A percentile compares a stretch with the other conserved stretches of the same genome.
Evolutionary conservation across 2,797 vertebrate genomes (phyloP).

Genomic region (Takifugu rubripes): DNA sequence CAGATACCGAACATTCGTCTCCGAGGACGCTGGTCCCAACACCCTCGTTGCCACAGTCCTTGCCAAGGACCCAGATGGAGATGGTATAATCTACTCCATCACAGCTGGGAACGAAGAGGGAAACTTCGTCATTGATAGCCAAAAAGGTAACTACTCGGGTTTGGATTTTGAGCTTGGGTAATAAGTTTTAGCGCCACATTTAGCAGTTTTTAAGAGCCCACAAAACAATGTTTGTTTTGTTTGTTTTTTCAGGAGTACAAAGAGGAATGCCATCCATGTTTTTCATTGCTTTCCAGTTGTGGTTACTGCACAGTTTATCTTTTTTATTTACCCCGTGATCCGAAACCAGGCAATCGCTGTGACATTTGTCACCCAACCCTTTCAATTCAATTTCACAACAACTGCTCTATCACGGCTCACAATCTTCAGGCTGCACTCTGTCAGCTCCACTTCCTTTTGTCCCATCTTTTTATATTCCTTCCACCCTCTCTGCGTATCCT

Average conservation of each 20-base stretch:
- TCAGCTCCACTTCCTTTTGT: slow-evolving; percentile 56
- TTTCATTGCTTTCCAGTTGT: slow-evolving; percentile 36
- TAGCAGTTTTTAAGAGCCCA: too few relatives aligned
- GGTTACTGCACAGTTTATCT: slow-evolving; percentile 63
- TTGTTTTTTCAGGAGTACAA: slow-evolving; percentile 13
- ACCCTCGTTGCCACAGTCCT: slow-evolving; percentile 85
- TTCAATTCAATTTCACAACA: slow-evolving; percentile 79
- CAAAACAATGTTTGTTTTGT: slow-evolving; percentile 10
- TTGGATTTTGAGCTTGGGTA: slow-evolving; percentile 11
- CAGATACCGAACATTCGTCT: slow-evolving; percentile 90
- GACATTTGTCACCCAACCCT: slow-evolving; percentile 76
- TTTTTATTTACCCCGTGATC: slow-evolving; percentile 75
- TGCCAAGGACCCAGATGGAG: slow-evolving; percentile 89
- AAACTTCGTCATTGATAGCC: slow-evolving; percentile 89
- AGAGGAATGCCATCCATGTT: slow-evolving; percentile 27
- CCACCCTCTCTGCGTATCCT: slow-evolving; percentile 30
- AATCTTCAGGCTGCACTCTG: slow-evolving; percentile 58
- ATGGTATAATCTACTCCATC: slow-evolving; percentile 84
- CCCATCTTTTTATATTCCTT: slow-evolving; percentile 50
- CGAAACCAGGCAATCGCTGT: slow-evolving; percentile 69
- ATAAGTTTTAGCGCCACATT: too few relatives aligned
- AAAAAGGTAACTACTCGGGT: slow-evolving; percentile 80
- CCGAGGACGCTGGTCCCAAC: slow-evolving; percentile 89
- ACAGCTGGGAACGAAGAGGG: slow-evolving; percentile 82
- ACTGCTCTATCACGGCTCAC: slow-evolving; percentile 68